Base-by-base conservation (phyloP, 2,888 invertebrate genomes). In the Punctoribates punctum region DNA sequence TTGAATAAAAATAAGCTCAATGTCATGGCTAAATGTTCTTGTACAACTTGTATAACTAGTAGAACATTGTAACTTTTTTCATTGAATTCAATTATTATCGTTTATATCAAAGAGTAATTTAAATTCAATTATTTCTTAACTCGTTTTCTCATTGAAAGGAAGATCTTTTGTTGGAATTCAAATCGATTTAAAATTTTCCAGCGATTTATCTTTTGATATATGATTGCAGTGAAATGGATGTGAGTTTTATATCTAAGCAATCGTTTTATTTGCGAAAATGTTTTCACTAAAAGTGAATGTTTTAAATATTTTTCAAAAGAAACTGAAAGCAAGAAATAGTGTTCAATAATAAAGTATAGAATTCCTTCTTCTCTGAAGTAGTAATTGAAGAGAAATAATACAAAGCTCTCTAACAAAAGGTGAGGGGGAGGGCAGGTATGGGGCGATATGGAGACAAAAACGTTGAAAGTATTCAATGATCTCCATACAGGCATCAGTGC, bases 331-430 rank as follows among this genome's bases (percentile, higher is more conserved):
- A 20, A 54, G 20, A 17, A 62, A 11, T 62, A 20, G 11, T 25
- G 23, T 29, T 62, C 62, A 62, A 27, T 62, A 9, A 62, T 62
- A 62, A 25, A 62, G 62, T 62, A 27, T 62, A n/a, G 62, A 23
- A 62, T 62, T 62, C 62, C 62, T 62, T 62, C 27, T 20, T 62
- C 29, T 62, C 54, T 54, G n/a, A 57, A 57, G 57, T 57, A 57
- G 57, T 57, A 57, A 57, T 57, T 57, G 23, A 57, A 57, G 23
- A 20, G 57, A 57, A 57, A 8, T 34, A 34, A 34, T 17, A 48
- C 57, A 57, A 25, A 57, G 57, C 57, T 57, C 11, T 57, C 5
- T 57, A 20, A 57, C n/a, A 57, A 57, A 57, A 57, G 57, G 57
- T 57, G 57, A 57, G 57, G 57, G 57, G 57, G 23, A 34, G 34